Percentiles rank a stretch among this genome's conserved stretches.
These are phyloP conservation scores for Acestrorhynchus altus DNA, from an alignment of 2,797 vertebrate genomes.

Conservation along the genomic window DNA sequence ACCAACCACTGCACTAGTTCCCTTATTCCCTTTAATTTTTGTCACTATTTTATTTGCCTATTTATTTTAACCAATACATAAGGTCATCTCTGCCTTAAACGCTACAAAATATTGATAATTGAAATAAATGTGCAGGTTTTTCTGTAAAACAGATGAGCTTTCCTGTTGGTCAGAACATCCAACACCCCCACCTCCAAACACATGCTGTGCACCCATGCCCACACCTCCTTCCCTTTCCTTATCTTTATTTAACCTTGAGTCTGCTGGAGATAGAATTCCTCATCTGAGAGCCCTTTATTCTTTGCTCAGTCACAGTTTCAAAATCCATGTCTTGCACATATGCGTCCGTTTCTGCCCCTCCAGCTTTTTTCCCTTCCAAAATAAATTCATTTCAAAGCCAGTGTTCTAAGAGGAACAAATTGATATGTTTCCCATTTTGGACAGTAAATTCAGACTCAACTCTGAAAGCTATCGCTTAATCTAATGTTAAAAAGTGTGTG, in stretches of 20 bases:
- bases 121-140: conserved; percentile 42
- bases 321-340: conserved; percentile 56
- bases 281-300: conserved; percentile 38
- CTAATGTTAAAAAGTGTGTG: conserved; percentile 52
- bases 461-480: conserved; percentile 53
- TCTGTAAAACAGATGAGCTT: background rate
- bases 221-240: conserved; percentile 48
- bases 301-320: conserved; percentile 48
- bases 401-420: conserved; percentile 59
- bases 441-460: conserved; percentile 49
- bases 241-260: conserved; percentile 68
- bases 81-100: conserved; percentile 57
- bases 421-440: conserved; percentile 49
- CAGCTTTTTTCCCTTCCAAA: conserved; percentile 37
- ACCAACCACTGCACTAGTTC: conserved; percentile 21
- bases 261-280: conserved; percentile 54
- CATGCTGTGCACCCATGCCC: background rate
- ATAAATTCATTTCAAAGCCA: conserved; percentile 60
- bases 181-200: background rate
- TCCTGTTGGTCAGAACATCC: background rate
- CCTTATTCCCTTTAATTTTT: conserved; percentile 11
- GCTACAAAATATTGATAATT: conserved; percentile 54
- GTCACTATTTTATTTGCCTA: conserved; percentile 28
- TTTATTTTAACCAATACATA: conserved; percentile 54
- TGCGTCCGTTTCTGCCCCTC: conserved; percentile 40